These are phyloP conservation scores for Sebastolobus alascanus DNA, from an alignment of 2,797 vertebrate species.

Conservation along the genomic window DNA sequence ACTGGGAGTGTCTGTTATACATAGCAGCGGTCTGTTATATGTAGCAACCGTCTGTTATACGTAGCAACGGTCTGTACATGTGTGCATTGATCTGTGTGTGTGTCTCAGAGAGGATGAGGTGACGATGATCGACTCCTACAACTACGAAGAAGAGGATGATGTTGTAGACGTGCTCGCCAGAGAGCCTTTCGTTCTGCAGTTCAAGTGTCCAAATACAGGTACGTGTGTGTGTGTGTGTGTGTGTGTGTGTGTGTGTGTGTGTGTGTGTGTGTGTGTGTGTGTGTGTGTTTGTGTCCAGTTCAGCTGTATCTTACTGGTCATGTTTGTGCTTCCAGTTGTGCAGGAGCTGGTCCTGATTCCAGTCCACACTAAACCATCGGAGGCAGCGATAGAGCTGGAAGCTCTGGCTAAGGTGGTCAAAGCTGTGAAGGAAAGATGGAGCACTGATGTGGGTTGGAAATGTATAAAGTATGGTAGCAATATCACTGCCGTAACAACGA, in stretches of 20 bases:
- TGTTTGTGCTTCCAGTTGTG: constrained; percentile 54
- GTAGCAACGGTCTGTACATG: no score
- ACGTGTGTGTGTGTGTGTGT: background rate
- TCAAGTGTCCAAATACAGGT: constrained; percentile 71
- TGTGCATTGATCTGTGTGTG: background rate
- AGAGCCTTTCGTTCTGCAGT: constrained; percentile 80
- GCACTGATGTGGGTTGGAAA: constrained; percentile 54
- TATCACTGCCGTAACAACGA: no score
- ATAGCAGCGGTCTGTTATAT: no score
- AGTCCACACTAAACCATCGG: constrained; percentile 80
- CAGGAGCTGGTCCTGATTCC: constrained; percentile 81
- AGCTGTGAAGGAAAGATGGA: constrained; percentile 64
- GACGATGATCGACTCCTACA: background rate
- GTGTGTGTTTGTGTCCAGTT: background rate
- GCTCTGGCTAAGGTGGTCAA: constrained; percentile 80
- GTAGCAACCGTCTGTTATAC: no score
- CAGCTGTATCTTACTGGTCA: background rate
- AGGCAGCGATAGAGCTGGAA: constrained; percentile 80
- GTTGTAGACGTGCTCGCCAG: constrained; percentile 77
- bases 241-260: background rate
- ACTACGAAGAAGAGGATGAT: constrained; percentile 48
- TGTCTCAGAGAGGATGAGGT: constrained; percentile 67
- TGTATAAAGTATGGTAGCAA: no score
- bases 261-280: background rate
- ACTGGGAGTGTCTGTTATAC: no score